Evolutionary conservation across 2,797 vertebrate species (phyloP).

Genomic region (Ctenochaetus hawaiiensis): DNA sequence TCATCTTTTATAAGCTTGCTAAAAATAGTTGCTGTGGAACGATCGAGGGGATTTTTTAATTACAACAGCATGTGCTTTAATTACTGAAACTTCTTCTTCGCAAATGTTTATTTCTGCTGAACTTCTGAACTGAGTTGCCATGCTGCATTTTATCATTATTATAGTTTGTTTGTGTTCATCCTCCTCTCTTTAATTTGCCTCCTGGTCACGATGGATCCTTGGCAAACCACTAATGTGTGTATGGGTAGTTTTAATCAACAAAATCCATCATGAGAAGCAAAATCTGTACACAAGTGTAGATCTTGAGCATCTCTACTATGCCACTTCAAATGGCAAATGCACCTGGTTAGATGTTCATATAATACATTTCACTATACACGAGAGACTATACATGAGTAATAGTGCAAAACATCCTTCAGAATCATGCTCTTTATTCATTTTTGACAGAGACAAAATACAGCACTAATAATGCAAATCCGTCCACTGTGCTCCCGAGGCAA

Average conservation of each 20-base stretch:
- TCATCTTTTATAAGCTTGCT: conserved; percentile 43
- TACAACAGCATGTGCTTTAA: conserved; percentile 12
- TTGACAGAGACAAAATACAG: conserved; percentile 5
- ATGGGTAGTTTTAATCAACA: conserved; percentile 20
- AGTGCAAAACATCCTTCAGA: not conserved
- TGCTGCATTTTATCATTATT: conserved; percentile 32
- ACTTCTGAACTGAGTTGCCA: conserved; percentile 45
- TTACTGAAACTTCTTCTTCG: conserved; percentile 38
- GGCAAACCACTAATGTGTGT: conserved; percentile 31
- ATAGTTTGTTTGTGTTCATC: conserved; percentile 31
- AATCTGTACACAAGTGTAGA: conserved; percentile 2
- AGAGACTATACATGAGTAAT: conserved; percentile 20
- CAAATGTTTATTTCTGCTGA: conserved; percentile 59
- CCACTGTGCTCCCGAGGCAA: conserved; percentile 37
- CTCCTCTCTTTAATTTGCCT: conserved; percentile 22
- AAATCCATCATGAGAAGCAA: conserved; percentile 9
- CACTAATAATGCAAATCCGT: conserved; percentile 39
- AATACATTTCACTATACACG: not conserved
- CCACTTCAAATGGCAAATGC: conserved; percentile 1
- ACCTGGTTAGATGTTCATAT: conserved; percentile 11
- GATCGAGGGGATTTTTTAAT: conserved; percentile 36
- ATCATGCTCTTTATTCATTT: conserved; percentile 17
- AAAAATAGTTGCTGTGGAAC: conserved; percentile 52
- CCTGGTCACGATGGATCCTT: conserved; percentile 37
- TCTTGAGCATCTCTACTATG: conserved; percentile 12